Evolutionary conservation across 2,888 invertebrate species (phyloP), one percentile per base, ranked within the genome.

Genomic region (Ernsta delagoae): DNA sequence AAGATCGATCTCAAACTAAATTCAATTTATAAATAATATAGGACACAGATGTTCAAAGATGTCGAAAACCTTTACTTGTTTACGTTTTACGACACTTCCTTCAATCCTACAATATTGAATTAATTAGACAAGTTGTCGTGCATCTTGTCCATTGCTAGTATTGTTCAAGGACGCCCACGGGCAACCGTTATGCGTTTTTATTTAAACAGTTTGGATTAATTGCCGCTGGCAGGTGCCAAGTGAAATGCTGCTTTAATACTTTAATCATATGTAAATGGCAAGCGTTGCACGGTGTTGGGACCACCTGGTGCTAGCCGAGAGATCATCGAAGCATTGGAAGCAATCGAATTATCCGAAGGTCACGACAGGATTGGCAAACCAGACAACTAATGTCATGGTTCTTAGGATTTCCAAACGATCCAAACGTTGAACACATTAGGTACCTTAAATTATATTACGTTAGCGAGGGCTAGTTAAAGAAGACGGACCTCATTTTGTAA

Each of bases 121-220:
- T 8, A 45, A 45, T 45, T n/a, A 48, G 12, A 12, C 48, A 12
- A 48, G 6, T 45, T n/a, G 12, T 48, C 6, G 5, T 12, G 48
- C 12, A 48, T 50, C 24, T 5, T 50, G 50, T 24, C 8, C 8
- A 12, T 48, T 1, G 16, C 8, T 3, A 24, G 50, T 50, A 12
- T 16, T 16, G 50, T 24, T 50, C 50, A 50, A 50, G 50, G 50
- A 24, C 24, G 50, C 50, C 50, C 16, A 8, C 50, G 7, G 8
- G 16, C 16, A 3, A 24, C 50, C 24, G 50, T 53, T 53, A 24
- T 7, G 48, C 48, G 16, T n/a, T 50, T 50, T 50, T 50, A 12
- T 50, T 53, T 53, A 53, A 53, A 24, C 50, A 53, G 16, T 53
- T 53, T 24, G 50, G 24, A 53, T 53, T 53, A 53, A 53, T 53